phyloP scores from a whole-genome alignment of 2,797 vertebrate species.

The Siniperca scherzeri region DNA sequence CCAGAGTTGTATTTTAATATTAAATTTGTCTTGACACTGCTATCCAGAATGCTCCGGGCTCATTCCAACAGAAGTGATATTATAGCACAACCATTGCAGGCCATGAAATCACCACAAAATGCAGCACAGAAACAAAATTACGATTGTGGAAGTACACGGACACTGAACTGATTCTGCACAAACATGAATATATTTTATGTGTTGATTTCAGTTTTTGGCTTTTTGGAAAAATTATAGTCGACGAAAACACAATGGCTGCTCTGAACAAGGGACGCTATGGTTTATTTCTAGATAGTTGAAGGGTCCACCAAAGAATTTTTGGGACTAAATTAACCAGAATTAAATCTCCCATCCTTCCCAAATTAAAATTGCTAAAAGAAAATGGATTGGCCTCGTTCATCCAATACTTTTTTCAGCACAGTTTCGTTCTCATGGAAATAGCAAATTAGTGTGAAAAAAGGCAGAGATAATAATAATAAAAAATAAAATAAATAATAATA shows the following conservation, averaged over 20 bases:
- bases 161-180: background rate
- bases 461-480: background rate
- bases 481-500: background rate
- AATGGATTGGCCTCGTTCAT: background rate
- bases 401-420: background rate
- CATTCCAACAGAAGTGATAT: background rate
- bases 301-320: background rate
- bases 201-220: constrained; percentile 1
- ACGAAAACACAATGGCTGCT: background rate
- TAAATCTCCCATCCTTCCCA: background rate
- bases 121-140: background rate
- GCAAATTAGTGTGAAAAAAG: background rate
- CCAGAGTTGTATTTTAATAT: constrained; percentile 16
- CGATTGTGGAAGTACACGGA: background rate
- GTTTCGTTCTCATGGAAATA: background rate
- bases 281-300: background rate
- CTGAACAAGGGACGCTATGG: background rate
- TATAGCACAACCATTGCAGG: background rate
- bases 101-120: constrained; percentile 16
- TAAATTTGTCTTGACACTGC: constrained; percentile 20
- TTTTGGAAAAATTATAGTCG: background rate
- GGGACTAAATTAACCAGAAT: background rate
- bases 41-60: background rate
- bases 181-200: background rate
- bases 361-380: constrained; percentile 4